Conservation (phyloP, 2,113 vertebrate species). For the Hepsetus odoe region DNA sequence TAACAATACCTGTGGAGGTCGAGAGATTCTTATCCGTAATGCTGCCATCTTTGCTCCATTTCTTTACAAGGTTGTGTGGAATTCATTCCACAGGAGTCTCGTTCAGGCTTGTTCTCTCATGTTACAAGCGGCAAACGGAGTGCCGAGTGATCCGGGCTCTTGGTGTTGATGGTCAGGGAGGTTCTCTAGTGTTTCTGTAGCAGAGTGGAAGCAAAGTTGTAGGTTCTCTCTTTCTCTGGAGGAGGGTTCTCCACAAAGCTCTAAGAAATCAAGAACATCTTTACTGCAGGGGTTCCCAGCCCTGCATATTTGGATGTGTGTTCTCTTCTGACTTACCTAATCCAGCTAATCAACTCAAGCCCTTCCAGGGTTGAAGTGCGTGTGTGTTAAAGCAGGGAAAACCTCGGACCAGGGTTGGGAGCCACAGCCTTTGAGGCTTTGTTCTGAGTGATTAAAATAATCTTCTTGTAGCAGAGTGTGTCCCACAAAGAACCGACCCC, state of each 20-base stretch:
- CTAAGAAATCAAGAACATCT: no score
- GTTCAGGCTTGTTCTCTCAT: neutral
- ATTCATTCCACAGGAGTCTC: neutral
- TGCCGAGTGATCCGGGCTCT: slow-evolving; percentile 2
- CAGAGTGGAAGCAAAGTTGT: neutral
- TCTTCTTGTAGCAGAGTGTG: slow-evolving; percentile 29
- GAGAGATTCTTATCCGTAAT: no score
- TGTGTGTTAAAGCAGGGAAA: no score
- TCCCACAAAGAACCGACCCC: slow-evolving; percentile 28
- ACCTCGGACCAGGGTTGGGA: no score
- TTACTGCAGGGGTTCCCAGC: no score
- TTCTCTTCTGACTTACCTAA: no score
- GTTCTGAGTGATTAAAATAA: slow-evolving; percentile 1
- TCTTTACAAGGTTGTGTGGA: neutral
- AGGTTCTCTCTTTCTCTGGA: neutral
- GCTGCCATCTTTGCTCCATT: neutral
- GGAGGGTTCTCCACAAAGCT: neutral
- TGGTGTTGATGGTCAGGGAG: neutral
- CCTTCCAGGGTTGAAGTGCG: no score
- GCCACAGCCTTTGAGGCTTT: no score
- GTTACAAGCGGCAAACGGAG: slow-evolving; percentile 3
- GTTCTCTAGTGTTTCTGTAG: neutral
- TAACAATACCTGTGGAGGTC: no score
- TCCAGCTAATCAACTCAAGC: no score
- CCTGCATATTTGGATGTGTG: no score